Conservation (phyloP, 2,888 invertebrate genomes). For the Siphlonurus alternatus region DNA sequence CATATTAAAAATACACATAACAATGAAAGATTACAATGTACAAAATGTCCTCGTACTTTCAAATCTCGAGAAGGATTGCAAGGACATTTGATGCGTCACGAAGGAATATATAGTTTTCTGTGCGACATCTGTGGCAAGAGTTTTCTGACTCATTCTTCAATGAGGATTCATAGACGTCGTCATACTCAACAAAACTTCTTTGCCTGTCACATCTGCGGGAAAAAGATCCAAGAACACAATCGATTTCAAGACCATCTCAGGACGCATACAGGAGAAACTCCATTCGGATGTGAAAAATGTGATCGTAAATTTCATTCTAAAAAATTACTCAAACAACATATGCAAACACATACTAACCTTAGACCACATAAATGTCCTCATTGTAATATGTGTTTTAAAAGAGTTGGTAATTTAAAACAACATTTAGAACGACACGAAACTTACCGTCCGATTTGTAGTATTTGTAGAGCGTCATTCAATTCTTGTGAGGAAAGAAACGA, state of each 20-base stretch:
- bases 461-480: neutral
- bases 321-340: neutral
- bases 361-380: neutral
- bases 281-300: neutral
- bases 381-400: neutral
- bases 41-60: neutral
- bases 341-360: neutral
- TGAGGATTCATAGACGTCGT: neutral
- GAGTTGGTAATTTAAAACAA: neutral
- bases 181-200: neutral
- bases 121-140: neutral
- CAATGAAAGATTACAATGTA: neutral
- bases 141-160: neutral
- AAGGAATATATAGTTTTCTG: neutral
- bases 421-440: neutral
- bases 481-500: neutral
- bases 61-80: neutral
- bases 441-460: neutral
- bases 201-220: neutral
- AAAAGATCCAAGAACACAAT: neutral
- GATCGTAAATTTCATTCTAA: neutral
- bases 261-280: neutral
- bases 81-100: neutral
- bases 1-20: neutral
- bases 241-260: neutral